Base-by-base conservation (phyloP, 1,140 invertebrate species). In the Caligus rogercresseyi region DNA sequence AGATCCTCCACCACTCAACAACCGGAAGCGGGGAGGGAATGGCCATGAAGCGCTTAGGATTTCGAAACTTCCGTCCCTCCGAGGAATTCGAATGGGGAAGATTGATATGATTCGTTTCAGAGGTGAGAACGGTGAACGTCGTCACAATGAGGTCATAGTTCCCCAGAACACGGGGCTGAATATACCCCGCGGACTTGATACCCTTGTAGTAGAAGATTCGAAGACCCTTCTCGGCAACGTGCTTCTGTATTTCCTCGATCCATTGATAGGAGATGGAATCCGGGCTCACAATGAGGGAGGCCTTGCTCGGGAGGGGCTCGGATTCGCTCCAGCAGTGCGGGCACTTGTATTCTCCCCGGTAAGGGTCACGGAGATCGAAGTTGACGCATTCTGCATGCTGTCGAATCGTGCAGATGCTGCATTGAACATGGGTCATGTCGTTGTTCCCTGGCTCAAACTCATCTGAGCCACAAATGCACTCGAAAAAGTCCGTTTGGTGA, bases 271-370 rank as follows among this genome's bases (percentile, higher is more conserved):
- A 75, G 20, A 88, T 83, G 26, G 80, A 75, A 11, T 68, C 67
- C 19, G 86, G 86, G 0, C 83, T 78, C n/a, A 88, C 79, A 66
- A 88, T 86, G 25, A 88, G 72, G 2, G 85, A 87, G 2, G 80
- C 78, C 25, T 74, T 72, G 0, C 80, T 79, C 31, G 73, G 69
- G 0, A 85, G 67, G 20, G 72, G 72, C 54, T 72, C 64, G 73
- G 76, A 68, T 26, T 74, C 68, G 11, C 74, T 72, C 75, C 78
- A 80, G 70, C 83, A 85, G 66, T 82, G 78, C 1, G 81, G 80
- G 72, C 83, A 84, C 25, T 73, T 70, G 67, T 80, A 82, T 3
- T 58, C 69, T 25, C 66, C 74, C 51, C 67, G 67, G 43, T 26
- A 25, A n/a, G 57, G 57, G 16, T 60, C n/a, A 14, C 20, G 15